Evolutionary conservation across 1,140 invertebrate species (phyloP).

Genomic region (Arctopsyche grandis): DNA sequence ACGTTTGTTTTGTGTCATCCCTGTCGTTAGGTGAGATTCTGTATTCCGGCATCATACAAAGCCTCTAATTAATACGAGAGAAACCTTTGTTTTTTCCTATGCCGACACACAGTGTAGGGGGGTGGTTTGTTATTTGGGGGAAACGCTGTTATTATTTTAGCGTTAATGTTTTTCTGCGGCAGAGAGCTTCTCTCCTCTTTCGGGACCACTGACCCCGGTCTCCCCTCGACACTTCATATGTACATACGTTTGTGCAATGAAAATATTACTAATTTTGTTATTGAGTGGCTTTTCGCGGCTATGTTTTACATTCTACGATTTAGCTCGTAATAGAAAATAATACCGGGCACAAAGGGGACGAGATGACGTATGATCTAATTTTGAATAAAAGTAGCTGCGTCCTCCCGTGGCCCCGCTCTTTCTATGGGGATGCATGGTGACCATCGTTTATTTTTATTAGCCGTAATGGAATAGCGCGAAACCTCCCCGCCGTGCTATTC

Average conservation of each 20-base stretch:
- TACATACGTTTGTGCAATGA: neutral
- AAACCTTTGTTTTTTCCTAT: constrained; percentile 34
- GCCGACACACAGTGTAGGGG: neutral
- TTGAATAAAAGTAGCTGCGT: too few species aligned
- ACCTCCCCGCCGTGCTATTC: too few species aligned
- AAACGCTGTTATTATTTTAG: constrained; percentile 39
- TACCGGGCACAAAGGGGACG: too few species aligned
- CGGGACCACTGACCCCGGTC: neutral
- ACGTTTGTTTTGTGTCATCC: too few species aligned
- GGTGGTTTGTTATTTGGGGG: neutral
- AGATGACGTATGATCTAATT: too few species aligned
- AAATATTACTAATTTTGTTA: neutral
- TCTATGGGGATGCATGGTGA: too few species aligned
- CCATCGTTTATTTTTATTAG: too few species aligned
- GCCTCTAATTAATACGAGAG: constrained; percentile 43
- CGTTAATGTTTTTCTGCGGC: constrained; percentile 29
- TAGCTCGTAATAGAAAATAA: too few species aligned
- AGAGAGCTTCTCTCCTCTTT: neutral
- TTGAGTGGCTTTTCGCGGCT: neutral
- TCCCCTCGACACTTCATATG: neutral
- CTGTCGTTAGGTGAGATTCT: neutral
- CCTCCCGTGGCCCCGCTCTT: too few species aligned
- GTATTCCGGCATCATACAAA: constrained; percentile 31
- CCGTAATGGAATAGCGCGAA: too few species aligned
- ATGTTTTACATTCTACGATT: neutral